Conservation (phyloP, 2,113 vertebrate genomes). For the Hemiprocne comata region DNA sequence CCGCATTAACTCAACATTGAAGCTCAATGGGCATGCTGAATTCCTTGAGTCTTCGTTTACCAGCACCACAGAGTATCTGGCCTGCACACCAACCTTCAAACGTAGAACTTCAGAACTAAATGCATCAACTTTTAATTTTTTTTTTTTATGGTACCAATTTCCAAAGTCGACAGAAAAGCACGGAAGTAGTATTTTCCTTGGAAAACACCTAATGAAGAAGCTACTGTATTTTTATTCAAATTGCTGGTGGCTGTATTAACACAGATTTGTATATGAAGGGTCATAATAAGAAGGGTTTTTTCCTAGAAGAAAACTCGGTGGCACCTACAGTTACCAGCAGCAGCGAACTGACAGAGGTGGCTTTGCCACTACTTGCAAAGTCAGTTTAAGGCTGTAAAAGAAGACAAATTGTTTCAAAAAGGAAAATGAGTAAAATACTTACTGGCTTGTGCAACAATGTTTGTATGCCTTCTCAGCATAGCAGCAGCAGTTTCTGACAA, state of each 20-base stretch:
- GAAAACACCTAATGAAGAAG: background rate
- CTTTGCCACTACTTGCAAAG: background rate
- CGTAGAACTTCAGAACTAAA: background rate
- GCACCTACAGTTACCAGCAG: background rate
- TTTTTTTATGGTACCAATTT: background rate
- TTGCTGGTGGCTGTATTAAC: background rate
- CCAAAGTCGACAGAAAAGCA: background rate
- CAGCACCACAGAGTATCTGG: background rate
- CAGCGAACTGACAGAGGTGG: background rate
- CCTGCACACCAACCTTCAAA: constrained; percentile 26
- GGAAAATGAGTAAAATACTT: constrained; percentile 65
- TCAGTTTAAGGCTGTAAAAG: background rate
- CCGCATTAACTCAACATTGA: background rate
- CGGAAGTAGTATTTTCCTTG: background rate
- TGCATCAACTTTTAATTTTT: background rate
- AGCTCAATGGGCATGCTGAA: background rate
- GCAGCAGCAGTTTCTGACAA: constrained; percentile 96
- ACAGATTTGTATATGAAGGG: background rate
- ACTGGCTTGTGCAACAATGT: constrained; percentile 93
- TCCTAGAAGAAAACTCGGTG: background rate
- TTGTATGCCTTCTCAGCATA: constrained; percentile 95
- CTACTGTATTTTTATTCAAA: background rate
- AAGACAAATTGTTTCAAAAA: background rate
- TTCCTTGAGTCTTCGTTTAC: background rate
- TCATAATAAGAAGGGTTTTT: background rate